Evolutionary conservation across 2,113 vertebrate genomes (phyloP).

Genomic region (Leptodactylus fuscus): DNA sequence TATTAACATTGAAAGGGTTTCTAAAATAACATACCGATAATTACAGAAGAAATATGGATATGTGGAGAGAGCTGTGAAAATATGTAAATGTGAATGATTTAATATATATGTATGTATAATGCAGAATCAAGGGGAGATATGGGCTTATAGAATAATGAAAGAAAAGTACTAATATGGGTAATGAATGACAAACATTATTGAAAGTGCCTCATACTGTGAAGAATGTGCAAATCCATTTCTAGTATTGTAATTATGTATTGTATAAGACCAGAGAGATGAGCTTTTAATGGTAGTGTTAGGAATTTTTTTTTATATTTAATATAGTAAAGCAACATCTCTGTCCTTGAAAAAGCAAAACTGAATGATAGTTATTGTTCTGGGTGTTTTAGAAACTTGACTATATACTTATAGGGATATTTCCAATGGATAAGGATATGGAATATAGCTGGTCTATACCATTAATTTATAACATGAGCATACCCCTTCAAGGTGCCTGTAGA

Average conservation of each 20-base stretch:
- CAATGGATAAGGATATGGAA: no score
- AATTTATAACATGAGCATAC: no score
- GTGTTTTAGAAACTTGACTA: background rate
- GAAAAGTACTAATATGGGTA: background rate
- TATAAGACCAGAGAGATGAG: no score
- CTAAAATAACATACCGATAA: background rate
- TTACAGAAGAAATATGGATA: background rate
- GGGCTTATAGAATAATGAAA: background rate
- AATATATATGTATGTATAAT: background rate
- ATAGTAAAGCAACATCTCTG: no score
- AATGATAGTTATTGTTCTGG: no score
- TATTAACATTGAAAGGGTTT: background rate
- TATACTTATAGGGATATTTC: no score
- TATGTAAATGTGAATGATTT: background rate
- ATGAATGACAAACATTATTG: background rate
- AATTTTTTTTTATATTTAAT: no score
- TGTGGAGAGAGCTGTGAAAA: background rate
- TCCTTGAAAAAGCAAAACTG: no score
- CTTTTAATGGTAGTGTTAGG: no score
- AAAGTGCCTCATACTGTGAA: background rate
- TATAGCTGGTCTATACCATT: no score
- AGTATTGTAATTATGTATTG: background rate
- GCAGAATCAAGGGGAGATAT: background rate
- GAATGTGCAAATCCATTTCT: background rate
- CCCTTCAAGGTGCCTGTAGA: no score